Evolutionary conservation across 2,888 invertebrate genomes (phyloP).

Genomic region (Acrobasis repandana): DNA sequence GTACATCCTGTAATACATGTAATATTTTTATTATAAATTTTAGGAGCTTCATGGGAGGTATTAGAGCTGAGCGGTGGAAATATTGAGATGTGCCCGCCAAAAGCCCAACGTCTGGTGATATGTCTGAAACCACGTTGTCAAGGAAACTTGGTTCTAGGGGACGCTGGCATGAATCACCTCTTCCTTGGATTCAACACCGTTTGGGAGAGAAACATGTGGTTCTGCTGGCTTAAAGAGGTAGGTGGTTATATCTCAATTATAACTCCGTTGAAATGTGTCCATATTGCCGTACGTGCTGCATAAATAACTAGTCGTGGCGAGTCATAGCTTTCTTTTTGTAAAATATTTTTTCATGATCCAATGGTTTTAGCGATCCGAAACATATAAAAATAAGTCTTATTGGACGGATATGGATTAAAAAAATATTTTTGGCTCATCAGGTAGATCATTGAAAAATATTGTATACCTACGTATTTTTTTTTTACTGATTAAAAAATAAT

Average conservation of each 20-base stretch:
- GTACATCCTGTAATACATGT: no score
- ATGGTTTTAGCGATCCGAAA: no score
- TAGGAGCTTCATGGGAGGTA: constrained; percentile 68
- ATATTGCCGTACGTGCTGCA: no score
- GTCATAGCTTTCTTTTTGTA: no score
- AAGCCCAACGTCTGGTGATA: constrained; percentile 70
- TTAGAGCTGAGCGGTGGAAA: constrained; percentile 71
- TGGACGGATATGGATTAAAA: no score
- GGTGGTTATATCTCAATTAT: constrained; percentile 30
- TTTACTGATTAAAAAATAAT: no score
- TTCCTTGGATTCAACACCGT: constrained; percentile 86
- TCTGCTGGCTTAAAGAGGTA: constrained; percentile 85
- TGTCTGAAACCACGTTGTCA: constrained; percentile 72
- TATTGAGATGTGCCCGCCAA: constrained; percentile 71
- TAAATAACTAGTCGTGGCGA: no score
- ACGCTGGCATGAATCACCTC: constrained; percentile 73
- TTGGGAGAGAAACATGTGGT: constrained; percentile 87
- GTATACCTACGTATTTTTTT: no score
- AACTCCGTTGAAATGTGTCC: background rate
- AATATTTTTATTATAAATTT: constrained; percentile 33
- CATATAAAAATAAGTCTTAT: no score
- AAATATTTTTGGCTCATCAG: no score
- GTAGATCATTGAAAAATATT: no score
- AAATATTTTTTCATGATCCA: no score
- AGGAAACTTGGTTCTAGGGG: constrained; percentile 56